phyloP scores from a whole-genome alignment of 2,797 vertebrate genomes.

The Valencia hispanica region DNA sequence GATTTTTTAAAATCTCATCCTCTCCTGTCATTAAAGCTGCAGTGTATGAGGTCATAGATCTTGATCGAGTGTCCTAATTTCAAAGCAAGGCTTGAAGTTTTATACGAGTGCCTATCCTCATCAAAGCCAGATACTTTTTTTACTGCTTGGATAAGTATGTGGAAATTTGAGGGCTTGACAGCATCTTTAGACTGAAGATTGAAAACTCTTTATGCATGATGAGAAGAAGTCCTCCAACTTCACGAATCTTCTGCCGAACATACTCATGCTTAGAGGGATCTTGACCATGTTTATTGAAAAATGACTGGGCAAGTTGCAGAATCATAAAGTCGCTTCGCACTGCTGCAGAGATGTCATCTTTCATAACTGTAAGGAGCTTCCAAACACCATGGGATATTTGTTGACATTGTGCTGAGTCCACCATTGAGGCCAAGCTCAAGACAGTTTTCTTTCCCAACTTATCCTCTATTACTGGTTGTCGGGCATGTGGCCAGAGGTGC shows the following conservation, averaged over 20 bases:
- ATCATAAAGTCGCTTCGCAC: conserved; percentile 24
- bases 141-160: conserved; percentile 27
- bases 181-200: conserved; percentile 31
- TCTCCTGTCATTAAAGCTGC: no score
- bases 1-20: no score
- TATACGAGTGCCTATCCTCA: conserved; percentile 16
- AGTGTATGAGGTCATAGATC: no score
- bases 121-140: conserved; percentile 38
- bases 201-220: conserved; percentile 8
- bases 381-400: conserved; percentile 30
- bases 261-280: conserved; percentile 36
- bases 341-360: conserved; percentile 18
- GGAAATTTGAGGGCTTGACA: conserved; percentile 32
- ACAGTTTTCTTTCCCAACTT: no score
- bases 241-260: conserved; percentile 34
- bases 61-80: no score
- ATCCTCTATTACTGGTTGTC: no score
- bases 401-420: conserved; percentile 16
- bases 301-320: conserved; percentile 38
- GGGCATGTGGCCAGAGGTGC: no score
- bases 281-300: conserved; percentile 31
- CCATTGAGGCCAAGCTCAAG: conserved; percentile 23
- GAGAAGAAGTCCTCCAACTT: conserved; percentile 42
- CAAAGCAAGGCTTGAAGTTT: conserved; percentile 22
- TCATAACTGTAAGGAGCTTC: conserved; percentile 30